These are phyloP conservation scores for Gymnothorax javanicus DNA, from an alignment of 2,797 vertebrate species.

Conservation along the genomic window DNA sequence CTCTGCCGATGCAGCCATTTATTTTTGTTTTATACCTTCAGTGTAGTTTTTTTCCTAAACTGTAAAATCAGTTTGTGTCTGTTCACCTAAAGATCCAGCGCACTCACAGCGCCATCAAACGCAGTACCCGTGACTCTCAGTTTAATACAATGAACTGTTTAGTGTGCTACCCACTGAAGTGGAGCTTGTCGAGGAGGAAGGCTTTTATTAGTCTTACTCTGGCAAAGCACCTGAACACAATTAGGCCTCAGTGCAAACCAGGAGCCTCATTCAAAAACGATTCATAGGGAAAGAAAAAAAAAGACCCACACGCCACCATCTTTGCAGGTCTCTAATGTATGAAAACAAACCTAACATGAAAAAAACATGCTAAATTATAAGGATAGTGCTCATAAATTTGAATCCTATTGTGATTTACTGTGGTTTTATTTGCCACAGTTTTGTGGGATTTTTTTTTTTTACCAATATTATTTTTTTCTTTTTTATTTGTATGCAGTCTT, in stretches of 20 bases:
- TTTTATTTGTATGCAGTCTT: no score
- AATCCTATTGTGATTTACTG: no score
- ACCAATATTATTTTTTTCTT: no score
- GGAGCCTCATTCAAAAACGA: background rate
- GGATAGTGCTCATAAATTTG: no score
- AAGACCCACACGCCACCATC: no score
- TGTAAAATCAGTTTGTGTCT: slow-evolving; percentile 1
- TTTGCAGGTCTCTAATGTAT: no score
- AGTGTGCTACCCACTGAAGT: background rate
- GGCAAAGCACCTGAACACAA: background rate
- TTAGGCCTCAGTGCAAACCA: background rate
- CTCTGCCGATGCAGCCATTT: background rate
- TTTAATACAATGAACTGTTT: background rate
- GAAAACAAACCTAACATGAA: no score
- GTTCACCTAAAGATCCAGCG: slow-evolving; percentile 10
- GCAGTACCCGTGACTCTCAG: background rate
- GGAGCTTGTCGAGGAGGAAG: background rate
- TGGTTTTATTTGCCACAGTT: no score
- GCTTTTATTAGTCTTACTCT: background rate
- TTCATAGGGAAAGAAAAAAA: no score
- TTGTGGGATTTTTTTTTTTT: no score
- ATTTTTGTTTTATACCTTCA: background rate
- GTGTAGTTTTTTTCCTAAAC: background rate
- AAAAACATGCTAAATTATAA: no score
- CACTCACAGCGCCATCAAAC: background rate